Percentiles rank a stretch among this genome's conserved stretches.
phyloP scores from a whole-genome alignment of 2,888 invertebrate species.

The Operophtera brumata region DNA sequence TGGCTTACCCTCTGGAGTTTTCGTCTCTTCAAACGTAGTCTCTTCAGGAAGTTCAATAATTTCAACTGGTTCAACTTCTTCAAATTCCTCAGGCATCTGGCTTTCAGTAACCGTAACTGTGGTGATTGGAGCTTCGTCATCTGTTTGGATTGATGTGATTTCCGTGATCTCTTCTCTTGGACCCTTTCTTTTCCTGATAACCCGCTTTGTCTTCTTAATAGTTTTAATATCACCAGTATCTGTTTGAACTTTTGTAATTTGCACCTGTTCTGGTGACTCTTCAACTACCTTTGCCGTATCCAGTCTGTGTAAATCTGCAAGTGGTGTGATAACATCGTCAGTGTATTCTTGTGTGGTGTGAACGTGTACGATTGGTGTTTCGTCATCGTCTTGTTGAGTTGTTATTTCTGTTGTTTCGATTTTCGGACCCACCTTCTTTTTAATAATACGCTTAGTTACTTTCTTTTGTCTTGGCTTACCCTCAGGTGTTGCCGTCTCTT shows the following conservation, averaged over 20 bases:
- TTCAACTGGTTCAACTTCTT: slow-evolving; percentile 9
- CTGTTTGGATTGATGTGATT: slow-evolving; percentile 33
- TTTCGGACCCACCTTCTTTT: slow-evolving; percentile 47
- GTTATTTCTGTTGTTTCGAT: slow-evolving; percentile 38
- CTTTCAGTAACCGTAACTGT: slow-evolving; percentile 9
- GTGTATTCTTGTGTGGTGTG: no score
- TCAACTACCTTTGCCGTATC: no score
- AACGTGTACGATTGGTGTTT: no score
- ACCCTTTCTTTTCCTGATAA: slow-evolving; percentile 45
- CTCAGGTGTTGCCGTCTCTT: slow-evolving; percentile 23
- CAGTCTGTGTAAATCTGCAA: no score
- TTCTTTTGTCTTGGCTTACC: slow-evolving; percentile 26
- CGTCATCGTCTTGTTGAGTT: slow-evolving; percentile 22
- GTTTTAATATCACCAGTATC: slow-evolving; percentile 31
- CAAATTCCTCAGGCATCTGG: background rate
- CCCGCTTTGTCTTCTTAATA: slow-evolving; percentile 36
- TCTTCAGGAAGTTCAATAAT: slow-evolving; percentile 16
- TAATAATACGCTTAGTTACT: slow-evolving; percentile 31
- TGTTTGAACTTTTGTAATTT: slow-evolving; percentile 46
- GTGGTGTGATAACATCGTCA: no score
- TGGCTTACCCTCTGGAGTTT: slow-evolving; percentile 33
- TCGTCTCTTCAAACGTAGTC: slow-evolving; percentile 2
- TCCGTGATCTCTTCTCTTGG: slow-evolving; percentile 37
- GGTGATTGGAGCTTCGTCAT: slow-evolving; percentile 9
- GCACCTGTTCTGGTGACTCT: slow-evolving; percentile 42